Percentiles rank a stretch among this genome's conserved stretches.
phyloP scores from a whole-genome alignment of 2,797 vertebrate genomes.

The Notoglanidium macrostoma region DNA sequence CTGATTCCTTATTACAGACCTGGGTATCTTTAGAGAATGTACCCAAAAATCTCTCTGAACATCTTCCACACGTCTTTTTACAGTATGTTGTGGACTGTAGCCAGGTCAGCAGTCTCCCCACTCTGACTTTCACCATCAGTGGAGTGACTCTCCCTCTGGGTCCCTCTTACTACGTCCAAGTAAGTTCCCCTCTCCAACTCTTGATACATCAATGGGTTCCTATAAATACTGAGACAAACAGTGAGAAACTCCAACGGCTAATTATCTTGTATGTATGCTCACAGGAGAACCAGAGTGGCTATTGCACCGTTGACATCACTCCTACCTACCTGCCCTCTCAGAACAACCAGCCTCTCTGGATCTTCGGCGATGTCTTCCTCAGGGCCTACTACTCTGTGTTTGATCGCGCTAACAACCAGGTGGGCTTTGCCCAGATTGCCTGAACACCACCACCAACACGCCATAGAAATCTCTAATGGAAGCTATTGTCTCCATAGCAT shows the following conservation, averaged over 20 bases:
- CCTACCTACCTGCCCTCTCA: constrained; percentile 74
- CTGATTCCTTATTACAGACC: neutral
- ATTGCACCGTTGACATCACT: constrained; percentile 68
- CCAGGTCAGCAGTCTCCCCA: constrained; percentile 65
- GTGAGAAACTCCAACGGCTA: neutral
- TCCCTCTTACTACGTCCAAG: constrained; percentile 72
- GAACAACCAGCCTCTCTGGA: constrained; percentile 74
- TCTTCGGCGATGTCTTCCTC: constrained; percentile 80
- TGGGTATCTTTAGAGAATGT: neutral
- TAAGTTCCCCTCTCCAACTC: constrained; percentile 28
- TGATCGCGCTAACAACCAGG: constrained; percentile 69
- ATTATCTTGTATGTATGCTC: neutral
- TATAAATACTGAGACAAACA: neutral
- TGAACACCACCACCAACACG: constrained; percentile 56
- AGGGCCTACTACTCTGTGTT: constrained; percentile 78
- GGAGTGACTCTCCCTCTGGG: constrained; percentile 66
- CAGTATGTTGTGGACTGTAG: constrained; percentile 74
- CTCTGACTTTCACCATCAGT: constrained; percentile 71
- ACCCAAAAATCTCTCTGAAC: neutral
- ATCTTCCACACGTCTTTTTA: neutral
- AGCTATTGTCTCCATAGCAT: neutral
- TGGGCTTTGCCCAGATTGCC: constrained; percentile 73
- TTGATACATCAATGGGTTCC: neutral
- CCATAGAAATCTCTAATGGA: constrained; percentile 9
- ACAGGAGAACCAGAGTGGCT: constrained; percentile 50